Percentiles rank a stretch among this genome's conserved stretches.
Conservation (phyloP, 2,113 vertebrate species). For the Paratilapia polleni region DNA sequence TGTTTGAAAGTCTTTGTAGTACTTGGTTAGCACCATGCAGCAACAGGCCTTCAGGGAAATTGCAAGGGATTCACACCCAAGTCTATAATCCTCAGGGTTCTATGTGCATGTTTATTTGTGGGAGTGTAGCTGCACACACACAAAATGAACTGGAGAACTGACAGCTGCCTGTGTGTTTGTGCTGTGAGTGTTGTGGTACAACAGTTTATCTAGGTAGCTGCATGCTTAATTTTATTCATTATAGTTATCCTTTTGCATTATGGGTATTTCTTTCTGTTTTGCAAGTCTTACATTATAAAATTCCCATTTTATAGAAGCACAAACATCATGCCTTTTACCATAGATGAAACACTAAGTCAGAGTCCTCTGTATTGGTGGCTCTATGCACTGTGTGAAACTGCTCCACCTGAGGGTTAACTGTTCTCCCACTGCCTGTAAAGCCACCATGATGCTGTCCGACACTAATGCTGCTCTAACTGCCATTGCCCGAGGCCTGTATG, state of each 20-base stretch:
- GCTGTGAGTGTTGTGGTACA: neutral
- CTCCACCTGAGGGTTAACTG: conserved; percentile 48
- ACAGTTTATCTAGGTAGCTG: neutral
- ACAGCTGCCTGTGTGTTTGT: neutral
- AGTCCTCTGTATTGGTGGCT: conserved; percentile 14
- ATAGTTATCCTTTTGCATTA: neutral
- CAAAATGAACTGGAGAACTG: neutral
- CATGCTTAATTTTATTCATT: neutral
- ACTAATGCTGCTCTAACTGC: conserved; percentile 51
- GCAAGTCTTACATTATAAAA: neutral
- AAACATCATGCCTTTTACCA: neutral
- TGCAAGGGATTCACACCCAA: conserved; percentile 55
- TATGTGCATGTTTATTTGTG: neutral
- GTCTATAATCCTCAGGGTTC: conserved; percentile 7
- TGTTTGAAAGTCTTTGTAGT: neutral
- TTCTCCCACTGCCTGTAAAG: conserved; percentile 32
- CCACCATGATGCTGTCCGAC: conserved; percentile 47
- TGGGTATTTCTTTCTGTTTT: neutral
- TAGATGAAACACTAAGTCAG: conserved; percentile 5
- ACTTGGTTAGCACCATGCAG: conserved; percentile 9
- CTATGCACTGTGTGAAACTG: conserved; percentile 42
- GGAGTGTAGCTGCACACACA: neutral
- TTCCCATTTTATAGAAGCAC: neutral
- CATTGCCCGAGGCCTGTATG: conserved; percentile 12
- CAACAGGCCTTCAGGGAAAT: conserved; percentile 45